These are phyloP conservation scores for Chloroceryle amazona DNA, from an alignment of 2,797 vertebrate genomes.

Conservation along the genomic window DNA sequence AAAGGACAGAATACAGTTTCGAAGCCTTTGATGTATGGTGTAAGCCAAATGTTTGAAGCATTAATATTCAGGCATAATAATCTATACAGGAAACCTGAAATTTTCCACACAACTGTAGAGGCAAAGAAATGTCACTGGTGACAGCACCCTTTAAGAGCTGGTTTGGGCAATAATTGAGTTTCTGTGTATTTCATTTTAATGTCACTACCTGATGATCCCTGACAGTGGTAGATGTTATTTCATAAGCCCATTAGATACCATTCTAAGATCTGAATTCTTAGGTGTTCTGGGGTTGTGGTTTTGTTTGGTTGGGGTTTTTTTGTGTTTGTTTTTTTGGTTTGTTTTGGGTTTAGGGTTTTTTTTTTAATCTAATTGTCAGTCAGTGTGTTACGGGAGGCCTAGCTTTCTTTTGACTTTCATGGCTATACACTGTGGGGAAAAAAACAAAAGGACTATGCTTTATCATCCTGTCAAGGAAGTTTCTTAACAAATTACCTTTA, in stretches of 20 bases:
- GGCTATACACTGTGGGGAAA: slow-evolving; percentile 82
- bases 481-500: slow-evolving; percentile 92
- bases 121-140: slow-evolving; percentile 78
- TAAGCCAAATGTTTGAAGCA: slow-evolving; percentile 67
- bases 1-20: slow-evolving; percentile 15
- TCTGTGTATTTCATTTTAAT: slow-evolving; percentile 82
- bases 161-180: slow-evolving; percentile 79
- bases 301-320: background rate
- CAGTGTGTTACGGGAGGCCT: slow-evolving; percentile 84
- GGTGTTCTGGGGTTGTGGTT: background rate
- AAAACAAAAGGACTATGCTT: slow-evolving; percentile 88
- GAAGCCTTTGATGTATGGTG: slow-evolving; percentile 33
- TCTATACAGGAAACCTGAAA: slow-evolving; percentile 61
- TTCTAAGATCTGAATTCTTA: slow-evolving; percentile 80
- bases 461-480: slow-evolving; percentile 92
- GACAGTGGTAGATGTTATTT: slow-evolving; percentile 78
- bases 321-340: background rate
- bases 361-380: slow-evolving; percentile 85
- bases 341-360: background rate
- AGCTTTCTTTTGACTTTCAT: slow-evolving; percentile 86
- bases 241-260: slow-evolving; percentile 75
- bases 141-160: slow-evolving; percentile 76
- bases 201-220: slow-evolving; percentile 74
- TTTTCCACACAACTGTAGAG: slow-evolving; percentile 20
- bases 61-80: slow-evolving; percentile 75